Evolutionary conservation across 2,888 invertebrate species (phyloP).

Genomic region (Morpho deidamia): DNA sequence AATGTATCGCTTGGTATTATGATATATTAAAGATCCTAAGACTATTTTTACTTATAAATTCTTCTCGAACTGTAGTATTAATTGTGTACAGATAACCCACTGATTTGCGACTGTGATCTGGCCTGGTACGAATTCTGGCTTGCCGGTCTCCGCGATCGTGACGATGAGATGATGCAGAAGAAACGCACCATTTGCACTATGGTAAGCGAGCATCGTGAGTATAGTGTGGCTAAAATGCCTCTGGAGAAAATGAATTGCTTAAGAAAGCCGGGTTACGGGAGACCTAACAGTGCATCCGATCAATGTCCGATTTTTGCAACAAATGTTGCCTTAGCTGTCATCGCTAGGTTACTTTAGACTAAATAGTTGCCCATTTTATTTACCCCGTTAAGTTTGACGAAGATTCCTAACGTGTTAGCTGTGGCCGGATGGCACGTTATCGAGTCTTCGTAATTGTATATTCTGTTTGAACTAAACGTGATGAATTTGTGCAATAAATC

Average conservation of each 20-base stretch:
- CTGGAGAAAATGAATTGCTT: slow-evolving; percentile 90
- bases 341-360: slow-evolving; percentile 53
- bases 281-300: slow-evolving; percentile 46
- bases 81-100: slow-evolving; percentile 86
- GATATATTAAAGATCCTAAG: too few relatives aligned
- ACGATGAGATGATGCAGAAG: slow-evolving; percentile 93
- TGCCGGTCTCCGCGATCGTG: slow-evolving; percentile 86
- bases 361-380: slow-evolving; percentile 28
- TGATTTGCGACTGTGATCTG: slow-evolving; percentile 92
- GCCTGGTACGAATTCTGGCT: slow-evolving; percentile 93
- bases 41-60: too few relatives aligned
- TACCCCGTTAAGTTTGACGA: slow-evolving; percentile 37
- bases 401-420: slow-evolving; percentile 56
- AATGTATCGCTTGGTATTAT: too few relatives aligned
- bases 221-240: slow-evolving; percentile 89
- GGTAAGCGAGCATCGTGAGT: slow-evolving; percentile 88
- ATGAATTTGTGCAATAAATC: slow-evolving; percentile 70
- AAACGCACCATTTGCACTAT: slow-evolving; percentile 90
- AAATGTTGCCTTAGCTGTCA: slow-evolving; percentile 43
- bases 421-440: slow-evolving; percentile 68
- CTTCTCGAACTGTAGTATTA: too few relatives aligned
- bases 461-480: slow-evolving; percentile 50
- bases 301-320: slow-evolving; percentile 40
- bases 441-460: slow-evolving; percentile 44
- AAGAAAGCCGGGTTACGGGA: slow-evolving; percentile 77